Evolutionary conservation across 2,888 invertebrate species (phyloP).

Genomic region (Rhagonycha fulva): DNA sequence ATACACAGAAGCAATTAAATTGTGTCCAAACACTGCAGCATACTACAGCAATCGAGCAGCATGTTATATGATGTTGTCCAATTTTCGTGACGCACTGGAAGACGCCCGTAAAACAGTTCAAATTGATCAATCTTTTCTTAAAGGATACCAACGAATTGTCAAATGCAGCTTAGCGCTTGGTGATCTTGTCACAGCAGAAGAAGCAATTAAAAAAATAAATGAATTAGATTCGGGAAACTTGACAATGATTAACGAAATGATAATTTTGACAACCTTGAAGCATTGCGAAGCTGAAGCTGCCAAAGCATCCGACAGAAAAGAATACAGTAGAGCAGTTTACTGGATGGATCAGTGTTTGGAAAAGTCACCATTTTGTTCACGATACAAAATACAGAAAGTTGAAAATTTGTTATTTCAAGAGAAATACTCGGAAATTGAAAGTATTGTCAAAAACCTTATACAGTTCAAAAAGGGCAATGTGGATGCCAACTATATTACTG

Average conservation of each 20-base stretch:
- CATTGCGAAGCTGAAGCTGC: conserved; percentile 73
- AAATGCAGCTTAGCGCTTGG: conserved; percentile 85
- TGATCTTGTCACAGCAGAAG: conserved; percentile 76
- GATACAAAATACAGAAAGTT: conserved; percentile 69
- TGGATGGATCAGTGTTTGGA: conserved; percentile 88
- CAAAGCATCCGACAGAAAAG: conserved; percentile 72
- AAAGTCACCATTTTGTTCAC: conserved; percentile 71
- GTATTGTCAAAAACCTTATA: conserved; percentile 85
- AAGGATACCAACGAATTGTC: conserved; percentile 76
- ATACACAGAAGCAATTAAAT: conserved; percentile 87
- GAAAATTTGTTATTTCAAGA: conserved; percentile 82
- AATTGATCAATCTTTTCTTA: conserved; percentile 78
- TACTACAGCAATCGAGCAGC: conserved; percentile 94
- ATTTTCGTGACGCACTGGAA: conserved; percentile 76
- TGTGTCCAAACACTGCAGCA: conserved; percentile 82
- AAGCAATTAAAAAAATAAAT: conserved; percentile 68
- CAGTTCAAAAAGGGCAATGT: conserved; percentile 82
- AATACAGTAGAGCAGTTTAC: conserved; percentile 84
- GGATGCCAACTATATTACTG: conserved; percentile 90
- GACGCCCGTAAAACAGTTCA: conserved; percentile 83
- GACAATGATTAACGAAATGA: conserved; percentile 66
- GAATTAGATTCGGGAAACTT: conserved; percentile 71
- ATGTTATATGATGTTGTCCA: conserved; percentile 88
- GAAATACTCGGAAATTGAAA: conserved; percentile 79
- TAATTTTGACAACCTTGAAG: conserved; percentile 68